Percentiles rank a stretch among this genome's conserved stretches.
Conservation (phyloP, 2,888 invertebrate genomes). For the Drosophila formosana region DNA sequence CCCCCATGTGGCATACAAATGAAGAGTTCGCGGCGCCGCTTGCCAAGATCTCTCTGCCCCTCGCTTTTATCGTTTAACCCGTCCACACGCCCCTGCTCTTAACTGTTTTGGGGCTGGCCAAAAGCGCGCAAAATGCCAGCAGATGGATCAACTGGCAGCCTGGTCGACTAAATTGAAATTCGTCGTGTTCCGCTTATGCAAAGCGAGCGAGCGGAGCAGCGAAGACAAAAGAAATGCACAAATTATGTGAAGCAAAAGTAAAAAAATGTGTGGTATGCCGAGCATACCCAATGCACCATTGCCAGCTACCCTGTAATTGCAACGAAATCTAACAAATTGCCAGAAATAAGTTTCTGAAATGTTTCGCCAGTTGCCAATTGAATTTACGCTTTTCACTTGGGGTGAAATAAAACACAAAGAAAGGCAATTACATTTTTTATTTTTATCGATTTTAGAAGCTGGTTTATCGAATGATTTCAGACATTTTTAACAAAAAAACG, state of each 20-base stretch:
- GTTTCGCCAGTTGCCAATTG: no score
- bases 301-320: slow-evolving; percentile 6
- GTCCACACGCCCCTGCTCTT: background rate
- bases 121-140: slow-evolving; percentile 4
- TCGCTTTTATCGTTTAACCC: background rate
- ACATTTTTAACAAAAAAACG: background rate
- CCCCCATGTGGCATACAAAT: slow-evolving; percentile 66
- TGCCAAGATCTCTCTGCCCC: slow-evolving; percentile 42
- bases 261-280: background rate
- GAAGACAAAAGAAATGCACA: slow-evolving; percentile 55
- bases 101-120: background rate
- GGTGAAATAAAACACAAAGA: no score
- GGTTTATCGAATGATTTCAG: no score
- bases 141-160: slow-evolving; percentile 1
- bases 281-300: background rate
- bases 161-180: slow-evolving; percentile 37
- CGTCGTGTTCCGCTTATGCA: slow-evolving; percentile 54
- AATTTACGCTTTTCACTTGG: no score
- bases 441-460: no score
- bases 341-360: no score
- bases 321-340: no score
- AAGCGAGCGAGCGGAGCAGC: slow-evolving; percentile 35
- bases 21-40: slow-evolving; percentile 41
- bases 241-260: slow-evolving; percentile 49
- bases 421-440: no score